Conservation (phyloP, 2,113 vertebrate genomes). For the Lagenorhynchus albirostris region DNA sequence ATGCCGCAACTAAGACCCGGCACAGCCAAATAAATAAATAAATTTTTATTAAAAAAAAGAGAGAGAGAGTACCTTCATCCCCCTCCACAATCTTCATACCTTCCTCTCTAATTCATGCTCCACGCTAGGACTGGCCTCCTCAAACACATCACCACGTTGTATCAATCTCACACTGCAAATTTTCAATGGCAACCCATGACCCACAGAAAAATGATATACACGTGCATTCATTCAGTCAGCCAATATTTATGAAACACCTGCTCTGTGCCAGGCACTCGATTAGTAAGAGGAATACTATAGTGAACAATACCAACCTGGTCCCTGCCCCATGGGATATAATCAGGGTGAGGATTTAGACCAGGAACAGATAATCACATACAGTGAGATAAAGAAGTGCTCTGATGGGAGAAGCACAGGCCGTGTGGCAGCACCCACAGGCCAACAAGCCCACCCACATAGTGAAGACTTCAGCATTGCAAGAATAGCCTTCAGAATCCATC, state of each 20-base stretch:
- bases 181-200: neutral
- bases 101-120: neutral
- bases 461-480: neutral
- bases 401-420: neutral
- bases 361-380: neutral
- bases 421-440: neutral
- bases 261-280: neutral
- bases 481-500: neutral
- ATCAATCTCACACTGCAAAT: neutral
- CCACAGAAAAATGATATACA: neutral
- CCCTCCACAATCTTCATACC: neutral
- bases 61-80: neutral
- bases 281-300: neutral
- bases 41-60: rapidly evolving
- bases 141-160: neutral
- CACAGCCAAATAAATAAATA: no score
- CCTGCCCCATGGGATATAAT: neutral
- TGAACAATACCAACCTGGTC: neutral
- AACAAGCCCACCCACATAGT: neutral
- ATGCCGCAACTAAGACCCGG: no score
- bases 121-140: neutral
- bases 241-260: neutral
- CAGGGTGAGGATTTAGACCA: neutral
- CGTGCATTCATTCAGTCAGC: neutral
- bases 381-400: neutral